Evolutionary conservation across 2,113 vertebrate genomes (phyloP).

Genomic region (Cryptotis parvus): DNA sequence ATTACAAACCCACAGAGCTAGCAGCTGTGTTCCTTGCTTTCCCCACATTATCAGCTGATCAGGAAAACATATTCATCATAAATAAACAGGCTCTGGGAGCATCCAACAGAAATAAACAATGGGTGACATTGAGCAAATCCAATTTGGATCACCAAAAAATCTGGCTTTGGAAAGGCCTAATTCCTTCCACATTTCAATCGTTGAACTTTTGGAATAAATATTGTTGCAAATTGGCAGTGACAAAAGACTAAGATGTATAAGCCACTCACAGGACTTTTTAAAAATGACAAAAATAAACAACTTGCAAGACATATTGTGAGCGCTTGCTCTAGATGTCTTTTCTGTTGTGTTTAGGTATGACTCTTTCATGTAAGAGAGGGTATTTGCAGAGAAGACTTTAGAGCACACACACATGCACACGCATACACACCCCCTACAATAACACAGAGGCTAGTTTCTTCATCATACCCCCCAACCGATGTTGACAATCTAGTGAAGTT

Average conservation of each 20-base stretch:
- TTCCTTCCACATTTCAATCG: conserved; percentile 46
- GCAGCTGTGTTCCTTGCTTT: neutral
- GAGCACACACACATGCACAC: neutral
- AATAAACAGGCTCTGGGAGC: neutral
- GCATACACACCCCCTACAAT: neutral
- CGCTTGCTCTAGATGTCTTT: neutral
- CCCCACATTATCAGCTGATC: neutral
- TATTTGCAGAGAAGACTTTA: neutral
- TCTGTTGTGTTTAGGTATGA: neutral
- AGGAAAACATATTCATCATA: neutral
- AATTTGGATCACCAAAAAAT: conserved; percentile 1
- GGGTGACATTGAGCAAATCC: conserved; percentile 24
- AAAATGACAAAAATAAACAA: neutral
- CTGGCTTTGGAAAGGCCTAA: neutral
- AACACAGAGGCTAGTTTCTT: neutral
- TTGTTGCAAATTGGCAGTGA: neutral
- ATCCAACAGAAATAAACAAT: conserved; percentile 27
- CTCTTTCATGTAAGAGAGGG: neutral
- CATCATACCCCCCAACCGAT: neutral
- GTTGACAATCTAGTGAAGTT: neutral
- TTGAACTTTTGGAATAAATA: neutral
- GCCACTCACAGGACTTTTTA: neutral
- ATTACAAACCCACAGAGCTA: neutral
- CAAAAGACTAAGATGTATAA: neutral
- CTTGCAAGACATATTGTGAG: neutral